Conservation (phyloP, 30 jellyfish, hydroid and myxozoan species). For the Nemopilema nomurai region DNA sequence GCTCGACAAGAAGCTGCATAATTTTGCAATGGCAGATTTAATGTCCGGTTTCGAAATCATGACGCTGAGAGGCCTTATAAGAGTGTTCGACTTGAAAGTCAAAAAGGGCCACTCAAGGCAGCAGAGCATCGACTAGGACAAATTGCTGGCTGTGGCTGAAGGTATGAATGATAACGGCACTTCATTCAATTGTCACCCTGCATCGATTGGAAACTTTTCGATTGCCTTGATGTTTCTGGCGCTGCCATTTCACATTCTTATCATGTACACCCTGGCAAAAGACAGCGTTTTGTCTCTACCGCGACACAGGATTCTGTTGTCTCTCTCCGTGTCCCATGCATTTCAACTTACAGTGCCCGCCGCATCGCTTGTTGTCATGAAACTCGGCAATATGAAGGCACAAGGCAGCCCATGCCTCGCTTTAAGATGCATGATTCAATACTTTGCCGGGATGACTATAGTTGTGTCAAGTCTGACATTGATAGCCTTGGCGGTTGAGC, state of each 20-base stretch:
- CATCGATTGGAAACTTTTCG: background rate
- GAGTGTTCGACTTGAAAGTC: too few relatives aligned
- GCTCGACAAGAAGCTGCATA: too few relatives aligned
- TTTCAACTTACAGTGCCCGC: background rate
- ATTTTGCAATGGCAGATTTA: too few relatives aligned
- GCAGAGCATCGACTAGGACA: too few relatives aligned
- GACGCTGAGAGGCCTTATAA: too few relatives aligned
- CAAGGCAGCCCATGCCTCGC: background rate
- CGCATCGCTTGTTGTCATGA: background rate
- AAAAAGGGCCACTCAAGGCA: too few relatives aligned
- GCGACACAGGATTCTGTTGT: constrained; percentile 20
- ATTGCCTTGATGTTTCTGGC: background rate
- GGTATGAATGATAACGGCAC: background rate
- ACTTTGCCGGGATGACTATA: background rate
- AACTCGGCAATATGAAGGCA: background rate
- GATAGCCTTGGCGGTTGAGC: constrained; percentile 9
- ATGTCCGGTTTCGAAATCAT: too few relatives aligned
- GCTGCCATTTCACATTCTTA: constrained; percentile 8
- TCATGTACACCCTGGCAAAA: background rate
- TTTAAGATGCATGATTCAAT: background rate
- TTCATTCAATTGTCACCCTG: background rate
- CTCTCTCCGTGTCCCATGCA: constrained; percentile 10
- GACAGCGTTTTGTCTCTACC: constrained; percentile 1
- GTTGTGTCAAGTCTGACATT: background rate
- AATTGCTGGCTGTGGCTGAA: too few relatives aligned